Evolutionary conservation across 2,888 invertebrate species (phyloP), one percentile per base, ranked within the genome.

Genomic region (Penaeus monodon): DNA sequence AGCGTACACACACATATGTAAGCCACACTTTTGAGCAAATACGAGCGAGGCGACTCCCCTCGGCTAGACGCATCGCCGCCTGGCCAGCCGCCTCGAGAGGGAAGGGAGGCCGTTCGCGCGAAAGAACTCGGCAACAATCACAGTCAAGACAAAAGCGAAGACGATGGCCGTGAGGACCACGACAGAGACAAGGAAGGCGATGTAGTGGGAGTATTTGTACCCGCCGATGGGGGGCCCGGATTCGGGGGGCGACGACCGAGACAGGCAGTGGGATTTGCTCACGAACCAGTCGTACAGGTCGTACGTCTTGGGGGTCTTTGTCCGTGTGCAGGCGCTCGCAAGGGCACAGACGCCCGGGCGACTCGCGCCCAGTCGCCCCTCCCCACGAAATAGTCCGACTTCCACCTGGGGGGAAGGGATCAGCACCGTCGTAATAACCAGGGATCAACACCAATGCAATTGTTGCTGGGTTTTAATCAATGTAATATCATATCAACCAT

Each of bases 321-420:
- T 73, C 81, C 29, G 57, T 33, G 81, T 81, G 81, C 57, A 81
- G 81, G 27, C 33, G n/a, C 57, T 81, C 81, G 73, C 81, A 81
- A 81, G 64, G 14, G 70, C 29, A 29, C 81, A 81, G 81, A 81
- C 20, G 81, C 73, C 14, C 29, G 49, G 20, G 73, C 49, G 12
- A 49, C 70, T 27, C 65, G 33, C n/a, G 81, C 81, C 81, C 81
- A 81, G 44, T 81, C 63, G 68, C 68, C n/a, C 12, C 49, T 49
- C 17, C 27, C 24, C 10, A 66, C 66, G 68, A 44, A 66, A 49
- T 68, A 68, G 44, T 81, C n/a, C 4, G 24, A 44, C 20, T 81
- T 81, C 81, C 81, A 81, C n/a, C 81, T 81, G 27, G n/a, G 49
- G 49, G 7, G 49, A 49, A 14, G 14, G 49, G 49, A 49, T 10